Percentiles rank a stretch among this genome's conserved stretches.
phyloP scores from a whole-genome alignment of 2,113 vertebrate species.

The Rattus rattus region DNA sequence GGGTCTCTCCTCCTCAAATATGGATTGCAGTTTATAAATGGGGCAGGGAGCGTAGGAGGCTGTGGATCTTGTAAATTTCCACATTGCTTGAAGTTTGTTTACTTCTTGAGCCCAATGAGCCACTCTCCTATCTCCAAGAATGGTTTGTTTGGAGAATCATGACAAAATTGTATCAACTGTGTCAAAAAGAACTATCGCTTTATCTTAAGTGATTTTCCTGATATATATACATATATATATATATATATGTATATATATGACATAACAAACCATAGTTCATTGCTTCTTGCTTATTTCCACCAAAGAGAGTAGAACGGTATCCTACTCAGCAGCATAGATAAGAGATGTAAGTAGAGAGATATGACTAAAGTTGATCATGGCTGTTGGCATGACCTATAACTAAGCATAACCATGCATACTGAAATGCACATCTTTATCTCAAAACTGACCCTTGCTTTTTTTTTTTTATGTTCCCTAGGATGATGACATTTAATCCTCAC shows the following conservation, averaged over 20 bases:
- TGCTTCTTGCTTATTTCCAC: background rate
- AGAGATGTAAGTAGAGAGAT: background rate
- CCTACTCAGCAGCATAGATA: background rate
- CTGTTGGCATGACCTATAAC: background rate
- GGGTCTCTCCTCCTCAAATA: background rate
- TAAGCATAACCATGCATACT: background rate
- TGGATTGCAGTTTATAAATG: background rate
- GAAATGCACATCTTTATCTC: background rate
- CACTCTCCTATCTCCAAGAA: background rate
- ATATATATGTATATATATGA: too few relatives aligned
- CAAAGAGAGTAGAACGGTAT: background rate
- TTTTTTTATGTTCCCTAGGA: background rate
- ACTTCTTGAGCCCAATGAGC: background rate
- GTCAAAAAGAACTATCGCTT: background rate
- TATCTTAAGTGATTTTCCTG: background rate
- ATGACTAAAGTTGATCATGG: background rate
- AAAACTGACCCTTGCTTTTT: background rate
- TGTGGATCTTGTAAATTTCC: background rate
- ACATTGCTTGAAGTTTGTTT: background rate
- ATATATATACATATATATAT: too few relatives aligned
- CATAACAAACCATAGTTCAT: background rate
- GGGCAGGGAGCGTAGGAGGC: accelerated
- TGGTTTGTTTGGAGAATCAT: background rate
- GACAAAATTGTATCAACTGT: too few relatives aligned
- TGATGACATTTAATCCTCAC: background rate